Evolutionary conservation across 2,797 vertebrate genomes (phyloP), one percentile per base, ranked within the genome.

Genomic region (Hylomyscus alleni): DNA sequence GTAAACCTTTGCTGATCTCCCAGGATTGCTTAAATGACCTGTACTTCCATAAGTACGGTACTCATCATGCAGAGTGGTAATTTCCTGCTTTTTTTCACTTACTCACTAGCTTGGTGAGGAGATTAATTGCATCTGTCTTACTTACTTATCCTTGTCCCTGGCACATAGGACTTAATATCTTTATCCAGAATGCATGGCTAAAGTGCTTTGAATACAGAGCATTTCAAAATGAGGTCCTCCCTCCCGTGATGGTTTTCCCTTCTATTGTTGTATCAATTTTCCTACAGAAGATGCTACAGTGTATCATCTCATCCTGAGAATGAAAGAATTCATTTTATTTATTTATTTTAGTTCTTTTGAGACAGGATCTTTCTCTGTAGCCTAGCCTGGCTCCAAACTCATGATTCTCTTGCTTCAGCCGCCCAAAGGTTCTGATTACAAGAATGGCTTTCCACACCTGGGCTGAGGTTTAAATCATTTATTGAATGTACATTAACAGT

Each of bases 281-380:
- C 65, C 10, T 72, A 29, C 65, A 82, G 90, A 62, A 37, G 73
- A 89, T 82, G 37, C 73, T 77, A 78, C 62, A 8, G 34, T 34
- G 6, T 88, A 69, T 58, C 29, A 72, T 82, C 56, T 83, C 77
- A 76, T 72, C 88, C 93, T 85, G 58, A 88, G 44, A 94, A 90
- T 87, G 80, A 81, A 93, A 29, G 52, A 29, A 75, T 90, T 77
- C 44, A 34, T 44, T 47, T 89, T 47, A 5, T 37, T 17, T 29
- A 26, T 73, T 72, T 72, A 72, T 37, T 88, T 73, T 7, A 76
- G 10, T 29, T 76, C 54, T 78, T 44, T 75, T 75, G 52, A 75
- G 54, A 44, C 17, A 75, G n/a, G 15, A 7, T 88, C 4, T 69
- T 86, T 50, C 62, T 56, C 12, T 58, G 52, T 40, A 75, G 37